phyloP scores from a whole-genome alignment of 2,113 vertebrate species.

The Excalfactoria chinensis region DNA sequence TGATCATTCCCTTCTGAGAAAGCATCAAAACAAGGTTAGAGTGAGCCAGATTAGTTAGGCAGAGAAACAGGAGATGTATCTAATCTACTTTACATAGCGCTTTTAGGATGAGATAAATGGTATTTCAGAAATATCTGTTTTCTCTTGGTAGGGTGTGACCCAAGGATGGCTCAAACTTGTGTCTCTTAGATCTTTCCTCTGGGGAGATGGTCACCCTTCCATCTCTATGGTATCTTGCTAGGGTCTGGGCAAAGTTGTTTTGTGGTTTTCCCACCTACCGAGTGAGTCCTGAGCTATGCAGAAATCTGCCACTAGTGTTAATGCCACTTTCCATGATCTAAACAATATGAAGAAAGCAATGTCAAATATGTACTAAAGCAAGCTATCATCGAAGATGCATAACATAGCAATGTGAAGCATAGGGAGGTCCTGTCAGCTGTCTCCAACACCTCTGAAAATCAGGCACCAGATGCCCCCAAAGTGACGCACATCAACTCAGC shows the following conservation, averaged over 20 bases:
- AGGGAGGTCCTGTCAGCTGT: background rate
- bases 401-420: background rate
- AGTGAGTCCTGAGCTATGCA: background rate
- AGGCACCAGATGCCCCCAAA: background rate
- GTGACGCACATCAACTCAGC: background rate
- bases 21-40: no score
- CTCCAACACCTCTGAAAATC: conserved; percentile 31
- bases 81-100: background rate
- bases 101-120: background rate
- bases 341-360: background rate
- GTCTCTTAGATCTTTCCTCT: background rate
- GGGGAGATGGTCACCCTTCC: background rate
- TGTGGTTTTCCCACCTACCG: background rate
- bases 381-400: background rate
- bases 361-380: background rate
- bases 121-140: background rate
- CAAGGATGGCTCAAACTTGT: background rate
- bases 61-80: background rate
- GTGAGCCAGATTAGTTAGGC: background rate
- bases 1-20: no score
- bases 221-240: background rate
- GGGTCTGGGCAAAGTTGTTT: background rate
- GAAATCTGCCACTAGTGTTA: background rate
- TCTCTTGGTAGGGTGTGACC: background rate
- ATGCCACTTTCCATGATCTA: background rate